Base-by-base conservation (phyloP, 2,888 invertebrate genomes). In the Serripes groenlandicus region DNA sequence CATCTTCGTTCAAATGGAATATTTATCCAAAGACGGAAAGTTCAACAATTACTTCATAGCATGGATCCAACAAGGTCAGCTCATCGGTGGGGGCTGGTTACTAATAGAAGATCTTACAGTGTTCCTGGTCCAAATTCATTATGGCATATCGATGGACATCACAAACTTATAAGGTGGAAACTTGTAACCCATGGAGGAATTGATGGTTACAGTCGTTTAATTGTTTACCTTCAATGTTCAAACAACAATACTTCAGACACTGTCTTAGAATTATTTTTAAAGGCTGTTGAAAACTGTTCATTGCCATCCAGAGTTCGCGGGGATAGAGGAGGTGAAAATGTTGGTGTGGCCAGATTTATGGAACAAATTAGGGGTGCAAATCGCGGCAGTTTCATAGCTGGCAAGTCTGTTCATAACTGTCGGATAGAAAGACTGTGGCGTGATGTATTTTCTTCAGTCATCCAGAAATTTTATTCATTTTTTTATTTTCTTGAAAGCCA, bases 81-180 rank as follows among this genome's bases (percentile, higher is more conserved):
- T 7, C n/a, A 18, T n/a, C n/a, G n/a, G n/a, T 18, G 58, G 62
- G 28, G 62, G 30, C 32, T 11, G 23, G 28, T 26, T 62, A 30
- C 28, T 5, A 11, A 28, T 28, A 28, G 62, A 62, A 62, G 62
- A 62, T 11, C 62, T n/a, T 62, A 62, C 28, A 11, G 3, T 11
- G 62, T 62, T n/a, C 28, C 62, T 26, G 18, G 18, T 11, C 62
- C 62, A 5, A 62, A 62, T 32, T 26, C 26, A n/a, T 28, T 62
- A 28, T 62, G 62, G 62, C 62, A 62, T 23, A 62, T 62, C 30
- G 62, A 62, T 62, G 62, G 62, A 11, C 15, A 26, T 23, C 62
- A 28, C 21, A 28, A 5, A 62, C 32, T 62, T 26, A 62, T 62
- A 42, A 62, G 62, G 21, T 62, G 62, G 62, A 28, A 28, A 62